These are phyloP conservation scores for Tolypeutes matacus DNA, from an alignment of 2,797 vertebrate species.

Conservation along the genomic window DNA sequence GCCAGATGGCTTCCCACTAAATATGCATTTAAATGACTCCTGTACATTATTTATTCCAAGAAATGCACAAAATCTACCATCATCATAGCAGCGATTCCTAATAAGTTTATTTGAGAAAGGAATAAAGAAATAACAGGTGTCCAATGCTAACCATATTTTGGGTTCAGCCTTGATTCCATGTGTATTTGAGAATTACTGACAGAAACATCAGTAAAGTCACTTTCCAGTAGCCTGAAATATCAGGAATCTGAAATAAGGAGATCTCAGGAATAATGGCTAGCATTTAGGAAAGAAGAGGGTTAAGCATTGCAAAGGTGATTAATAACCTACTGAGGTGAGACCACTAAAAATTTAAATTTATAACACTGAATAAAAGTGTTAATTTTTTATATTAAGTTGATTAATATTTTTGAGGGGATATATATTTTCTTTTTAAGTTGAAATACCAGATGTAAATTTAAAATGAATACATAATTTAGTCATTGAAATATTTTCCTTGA, in stretches of 20 bases:
- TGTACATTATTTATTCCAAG: conserved; percentile 78
- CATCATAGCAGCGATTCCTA: conserved; percentile 60
- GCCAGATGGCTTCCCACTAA: conserved; percentile 79
- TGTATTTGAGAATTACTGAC: conserved; percentile 55
- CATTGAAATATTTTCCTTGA: neutral
- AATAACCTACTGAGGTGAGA: neutral
- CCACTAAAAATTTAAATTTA: conserved; percentile 33
- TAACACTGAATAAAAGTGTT: neutral
- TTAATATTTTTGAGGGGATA: neutral
- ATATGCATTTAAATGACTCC: conserved; percentile 75
- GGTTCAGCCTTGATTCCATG: conserved; percentile 5
- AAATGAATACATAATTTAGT: conserved; percentile 12
- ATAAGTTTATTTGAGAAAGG: conserved; percentile 68
- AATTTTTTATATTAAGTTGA: conserved; percentile 23
- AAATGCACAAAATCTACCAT: conserved; percentile 62
- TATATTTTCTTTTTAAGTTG: neutral
- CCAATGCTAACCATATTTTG: conserved; percentile 1
- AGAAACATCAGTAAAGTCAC: conserved; percentile 44
- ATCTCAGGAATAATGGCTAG: neutral
- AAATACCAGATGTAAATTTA: conserved; percentile 17
- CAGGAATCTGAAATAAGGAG: conserved; percentile 23
- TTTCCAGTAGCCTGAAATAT: conserved; percentile 40
- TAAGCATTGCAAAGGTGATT: neutral
- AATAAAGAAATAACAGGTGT: conserved; percentile 66
- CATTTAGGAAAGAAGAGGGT: conserved; percentile 19